A percentile compares a stretch with the other conserved stretches of the same genome.
Conservation (phyloP, 2,113 vertebrate genomes). For the Callaeas wilsoni region DNA sequence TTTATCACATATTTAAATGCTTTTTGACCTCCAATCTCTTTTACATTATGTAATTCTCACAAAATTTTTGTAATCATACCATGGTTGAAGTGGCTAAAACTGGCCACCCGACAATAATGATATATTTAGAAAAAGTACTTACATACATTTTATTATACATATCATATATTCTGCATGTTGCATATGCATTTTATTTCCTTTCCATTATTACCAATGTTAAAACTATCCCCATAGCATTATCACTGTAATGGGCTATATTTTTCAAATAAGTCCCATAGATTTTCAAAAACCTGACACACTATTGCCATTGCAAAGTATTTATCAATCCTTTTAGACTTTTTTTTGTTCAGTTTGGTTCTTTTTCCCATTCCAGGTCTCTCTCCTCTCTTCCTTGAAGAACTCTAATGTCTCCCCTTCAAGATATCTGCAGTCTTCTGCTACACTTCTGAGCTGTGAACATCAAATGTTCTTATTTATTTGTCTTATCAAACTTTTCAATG, state of each 20-base stretch:
- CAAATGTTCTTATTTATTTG: neutral
- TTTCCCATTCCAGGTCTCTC: neutral
- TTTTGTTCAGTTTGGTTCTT: neutral
- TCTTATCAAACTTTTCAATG: neutral
- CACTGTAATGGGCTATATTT: neutral
- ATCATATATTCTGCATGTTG: neutral
- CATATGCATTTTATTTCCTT: neutral
- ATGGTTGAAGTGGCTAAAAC: neutral
- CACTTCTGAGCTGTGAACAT: neutral
- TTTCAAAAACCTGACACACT: neutral
- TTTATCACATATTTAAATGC: neutral
- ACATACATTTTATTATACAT: neutral
- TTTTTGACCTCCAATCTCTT: neutral
- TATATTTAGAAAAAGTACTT: neutral
- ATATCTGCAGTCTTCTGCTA: neutral
- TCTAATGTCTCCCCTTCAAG: neutral
- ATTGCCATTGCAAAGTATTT: neutral
- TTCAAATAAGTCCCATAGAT: neutral
- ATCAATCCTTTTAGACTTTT: neutral
- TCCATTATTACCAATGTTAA: neutral
- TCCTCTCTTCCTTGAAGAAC: neutral
- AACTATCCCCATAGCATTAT: neutral
- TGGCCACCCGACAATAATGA: neutral
- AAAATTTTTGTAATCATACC: neutral
- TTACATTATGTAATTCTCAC: neutral